Base-by-base conservation (phyloP, 2,797 vertebrate genomes). In the Sebastes baramenuke region DNA sequence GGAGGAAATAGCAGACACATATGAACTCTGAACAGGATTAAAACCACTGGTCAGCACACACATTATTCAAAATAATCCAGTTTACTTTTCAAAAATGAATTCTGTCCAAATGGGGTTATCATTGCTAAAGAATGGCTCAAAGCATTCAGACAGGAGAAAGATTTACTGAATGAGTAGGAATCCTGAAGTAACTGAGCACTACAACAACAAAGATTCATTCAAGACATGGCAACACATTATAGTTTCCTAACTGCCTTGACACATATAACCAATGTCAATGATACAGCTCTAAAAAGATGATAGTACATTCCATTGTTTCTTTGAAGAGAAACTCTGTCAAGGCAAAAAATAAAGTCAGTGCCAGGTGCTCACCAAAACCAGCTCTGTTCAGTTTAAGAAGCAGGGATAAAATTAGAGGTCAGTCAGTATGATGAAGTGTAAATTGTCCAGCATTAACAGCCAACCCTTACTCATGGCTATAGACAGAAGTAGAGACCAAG, bases 381-480 rank as follows among this genome's bases (percentile, higher is more conserved):
- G 75, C 56, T 72, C 67, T 65, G 71, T 20, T 67, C 46, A 25
- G 64, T 58, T 75, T 34, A 27, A 69, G 66, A 77, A 42, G 79
- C 42, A 42, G 25, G 20, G 34, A 66, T 80, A 72, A 75, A 81
- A 85, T 85, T 85, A 82, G 84, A 76, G 55, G 55, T 70, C 18
- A 54, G 70, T 72, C 56, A 13, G 9, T 64, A 29, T 79, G 71
- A 68, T 77, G 71, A 79, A 65, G 81, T 86, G 86, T 72, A 88
- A 87, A 91, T 84, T 82, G 65, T 66, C 29, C 42, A 59, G 67
- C 8, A 27, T 79, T 78, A 73, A 79, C 72, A 81, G 77, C 75
- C 67, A 74, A 46, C n/a, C 7, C 20, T 56, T 72, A 56, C 77
- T 58, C 42, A 9, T 22, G 16, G 16, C 42, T 77, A 68, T 7